A percentile compares a stretch with the other conserved stretches of the same genome.
Evolutionary conservation across 2,888 invertebrate species (phyloP).

Genomic region (Polydrusus pterygomalis): DNA sequence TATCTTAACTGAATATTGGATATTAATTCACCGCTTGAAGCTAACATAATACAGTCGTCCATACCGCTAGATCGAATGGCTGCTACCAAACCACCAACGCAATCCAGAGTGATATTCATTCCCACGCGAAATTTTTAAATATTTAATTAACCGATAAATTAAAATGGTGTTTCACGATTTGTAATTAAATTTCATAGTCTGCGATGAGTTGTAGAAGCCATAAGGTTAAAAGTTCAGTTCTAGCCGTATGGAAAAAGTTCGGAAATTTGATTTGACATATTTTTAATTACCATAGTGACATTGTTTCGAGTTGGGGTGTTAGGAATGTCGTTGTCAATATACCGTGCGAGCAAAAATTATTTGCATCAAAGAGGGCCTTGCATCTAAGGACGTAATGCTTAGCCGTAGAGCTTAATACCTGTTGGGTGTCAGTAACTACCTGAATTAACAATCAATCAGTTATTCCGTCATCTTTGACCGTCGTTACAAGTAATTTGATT

Average conservation of each 20-base stretch:
- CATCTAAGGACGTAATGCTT: too few species aligned
- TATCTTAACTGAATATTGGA: constrained; percentile 31
- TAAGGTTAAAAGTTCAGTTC: constrained; percentile 3
- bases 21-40: constrained; percentile 33
- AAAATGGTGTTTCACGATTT: constrained; percentile 40
- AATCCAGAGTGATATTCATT: constrained; percentile 33
- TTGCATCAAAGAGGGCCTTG: too few species aligned
- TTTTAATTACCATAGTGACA: background rate
- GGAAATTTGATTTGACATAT: background rate
- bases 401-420: too few species aligned
- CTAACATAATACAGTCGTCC: background rate
- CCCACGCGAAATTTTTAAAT: constrained; percentile 38
- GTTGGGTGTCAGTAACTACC: too few species aligned
- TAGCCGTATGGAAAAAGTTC: background rate
- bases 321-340: too few species aligned
- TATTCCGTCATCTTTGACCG: too few species aligned
- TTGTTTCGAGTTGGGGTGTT: too few species aligned
- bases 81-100: constrained; percentile 35
- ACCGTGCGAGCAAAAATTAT: too few species aligned
- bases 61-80: constrained; percentile 18
- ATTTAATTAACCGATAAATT: constrained; percentile 46
- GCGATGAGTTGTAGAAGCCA: background rate
- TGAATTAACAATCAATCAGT: too few species aligned
- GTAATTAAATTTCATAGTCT: constrained; percentile 41
- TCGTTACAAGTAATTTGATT: too few species aligned